A percentile compares a stretch with the other conserved stretches of the same genome.
phyloP scores from a whole-genome alignment of 2,888 invertebrate genomes.

The Phorcus lineatus region DNA sequence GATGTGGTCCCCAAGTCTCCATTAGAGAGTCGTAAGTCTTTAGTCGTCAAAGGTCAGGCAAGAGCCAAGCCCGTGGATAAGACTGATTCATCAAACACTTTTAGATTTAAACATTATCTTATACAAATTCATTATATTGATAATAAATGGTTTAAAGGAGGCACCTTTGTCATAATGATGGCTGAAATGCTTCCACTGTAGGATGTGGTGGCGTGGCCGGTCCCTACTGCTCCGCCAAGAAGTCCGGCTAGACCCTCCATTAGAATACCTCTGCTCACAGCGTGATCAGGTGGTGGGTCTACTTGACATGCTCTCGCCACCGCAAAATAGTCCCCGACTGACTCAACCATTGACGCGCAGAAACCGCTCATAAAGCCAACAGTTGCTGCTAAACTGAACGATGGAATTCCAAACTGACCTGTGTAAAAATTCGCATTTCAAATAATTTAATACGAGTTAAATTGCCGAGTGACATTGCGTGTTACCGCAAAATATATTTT shows the following conservation, averaged over 20 bases:
- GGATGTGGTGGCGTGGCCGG: slow-evolving; percentile 64
- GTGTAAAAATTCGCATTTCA: background rate
- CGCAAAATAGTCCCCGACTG: slow-evolving; percentile 63
- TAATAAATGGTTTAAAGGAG: too few species aligned
- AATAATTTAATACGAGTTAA: too few species aligned
- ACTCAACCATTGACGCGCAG: slow-evolving; percentile 59
- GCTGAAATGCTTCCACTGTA: slow-evolving; percentile 57
- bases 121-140: too few species aligned
- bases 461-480: too few species aligned
- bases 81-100: too few species aligned
- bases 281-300: slow-evolving; percentile 56
- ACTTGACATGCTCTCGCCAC: slow-evolving; percentile 48
- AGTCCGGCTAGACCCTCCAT: slow-evolving; percentile 60
- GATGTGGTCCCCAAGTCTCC: too few species aligned
- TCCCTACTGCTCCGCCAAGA: slow-evolving; percentile 58
- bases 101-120: too few species aligned
- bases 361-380: slow-evolving; percentile 58
- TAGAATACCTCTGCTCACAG: slow-evolving; percentile 62
- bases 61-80: too few species aligned
- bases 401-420: slow-evolving; percentile 66
- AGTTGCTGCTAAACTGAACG: slow-evolving; percentile 51
- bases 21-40: too few species aligned
- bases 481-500: too few species aligned
- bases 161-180: slow-evolving; percentile 41
- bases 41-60: too few species aligned